Percentiles rank a stretch among this genome's conserved stretches.
Conservation (phyloP, 2,888 invertebrate species). For the Diarsia rubi region DNA sequence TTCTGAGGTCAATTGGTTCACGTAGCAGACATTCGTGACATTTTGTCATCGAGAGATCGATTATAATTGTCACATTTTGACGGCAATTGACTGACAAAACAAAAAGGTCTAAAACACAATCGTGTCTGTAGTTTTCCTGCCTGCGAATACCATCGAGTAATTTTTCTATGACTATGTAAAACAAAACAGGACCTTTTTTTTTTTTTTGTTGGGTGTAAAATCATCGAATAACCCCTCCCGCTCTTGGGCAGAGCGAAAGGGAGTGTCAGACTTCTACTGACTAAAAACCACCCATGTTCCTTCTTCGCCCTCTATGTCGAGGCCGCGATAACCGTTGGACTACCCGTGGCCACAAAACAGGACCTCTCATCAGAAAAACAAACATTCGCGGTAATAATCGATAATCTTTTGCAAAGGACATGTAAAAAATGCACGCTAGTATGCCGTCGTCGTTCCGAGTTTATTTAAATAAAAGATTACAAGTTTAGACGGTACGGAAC, state of each 20-base stretch:
- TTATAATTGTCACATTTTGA: not conserved
- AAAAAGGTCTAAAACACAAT: too few relatives aligned
- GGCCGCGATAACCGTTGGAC: too few relatives aligned
- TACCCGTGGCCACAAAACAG: too few relatives aligned
- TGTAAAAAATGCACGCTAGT: constrained; percentile 10
- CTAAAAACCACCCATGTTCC: too few relatives aligned
- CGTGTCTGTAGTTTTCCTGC: not conserved
- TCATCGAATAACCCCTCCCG: too few relatives aligned
- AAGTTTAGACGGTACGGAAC: constrained; percentile 4
- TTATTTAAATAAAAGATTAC: constrained; percentile 48
- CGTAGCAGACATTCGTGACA: not conserved
- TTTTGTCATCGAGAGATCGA: not conserved
- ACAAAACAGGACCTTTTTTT: too few relatives aligned
- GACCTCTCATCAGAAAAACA: constrained; percentile 5
- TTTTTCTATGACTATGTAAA: not conserved
- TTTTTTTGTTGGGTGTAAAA: too few relatives aligned
- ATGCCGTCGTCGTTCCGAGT: constrained; percentile 7
- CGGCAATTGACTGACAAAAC: too few relatives aligned
- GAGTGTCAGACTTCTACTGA: too few relatives aligned
- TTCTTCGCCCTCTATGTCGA: too few relatives aligned
- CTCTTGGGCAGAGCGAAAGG: too few relatives aligned
- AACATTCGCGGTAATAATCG: not conserved
- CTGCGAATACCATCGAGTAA: not conserved
- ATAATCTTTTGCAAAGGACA: constrained; percentile 1
- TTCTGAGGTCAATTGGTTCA: not conserved